Evolutionary conservation across 2,113 vertebrate species (phyloP), one percentile per base, ranked within the genome.

Genomic region (Brachyhypopomus gauderio): DNA sequence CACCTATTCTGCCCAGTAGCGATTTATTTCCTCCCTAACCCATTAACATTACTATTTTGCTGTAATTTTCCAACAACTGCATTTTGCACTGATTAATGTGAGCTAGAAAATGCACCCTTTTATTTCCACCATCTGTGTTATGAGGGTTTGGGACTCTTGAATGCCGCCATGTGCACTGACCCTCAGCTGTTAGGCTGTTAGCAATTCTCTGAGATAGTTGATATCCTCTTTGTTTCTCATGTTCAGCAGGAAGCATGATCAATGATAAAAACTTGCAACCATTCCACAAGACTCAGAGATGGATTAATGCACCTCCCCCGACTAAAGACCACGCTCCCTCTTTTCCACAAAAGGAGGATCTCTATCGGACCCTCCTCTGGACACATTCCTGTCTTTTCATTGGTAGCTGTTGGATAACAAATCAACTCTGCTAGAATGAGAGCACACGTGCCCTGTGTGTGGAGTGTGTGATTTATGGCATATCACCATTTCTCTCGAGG

Each of bases 271-370:
- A 70, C 8, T 20, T 19, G 25, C 64, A 20, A 30, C 17, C 27
- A 45, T 19, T 48, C 16, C 45, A 11, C 36, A 52, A 78, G 64
- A 56, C 55, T 48, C 9, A n/a, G 75, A 63, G 58, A 30, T 12
- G 41, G 59, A 66, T 74, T 66, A 74, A 80, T 80, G 58, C 12
- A 69, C 45, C 76, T 41, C 64, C 30, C 45, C 52, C 25, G 38
- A 56, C 76, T 67, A 78, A 78, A 58, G 67, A 23, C 45, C 6
- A 16, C 27, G 9, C 23, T 8, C 66, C 63, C n/a, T 58, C 30
- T 14, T 20, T 52, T 70, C 48, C 16, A 58, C 5, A 27, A 76
- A 64, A 48, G 22, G 34, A 19, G 66, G 38, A 70, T 41, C 30
- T 67, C 66, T 41, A 41, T 41, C 41, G 36, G 66, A 41, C 20